Evolutionary conservation across 2,888 invertebrate species (phyloP).

Genomic region (Drosophila neoperkinsi): DNA sequence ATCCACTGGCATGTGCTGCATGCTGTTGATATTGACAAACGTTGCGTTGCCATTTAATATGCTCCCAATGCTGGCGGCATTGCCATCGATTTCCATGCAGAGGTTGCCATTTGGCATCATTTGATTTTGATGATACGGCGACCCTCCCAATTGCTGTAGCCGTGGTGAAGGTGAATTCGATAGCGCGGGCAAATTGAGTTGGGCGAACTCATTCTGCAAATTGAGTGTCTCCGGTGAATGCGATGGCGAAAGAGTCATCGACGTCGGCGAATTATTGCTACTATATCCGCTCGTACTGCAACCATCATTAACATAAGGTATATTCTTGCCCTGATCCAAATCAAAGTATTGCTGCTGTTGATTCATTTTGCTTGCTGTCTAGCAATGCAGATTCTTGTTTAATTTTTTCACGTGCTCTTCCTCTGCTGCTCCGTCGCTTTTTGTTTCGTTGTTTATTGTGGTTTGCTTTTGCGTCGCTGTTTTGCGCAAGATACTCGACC

Average conservation of each 20-base stretch:
- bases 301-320: constrained; percentile 73
- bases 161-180: constrained; percentile 65
- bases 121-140: constrained; percentile 60
- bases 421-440: neutral
- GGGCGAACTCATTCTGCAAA: constrained; percentile 76
- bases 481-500: constrained; percentile 21
- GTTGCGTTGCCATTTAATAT: constrained; percentile 46
- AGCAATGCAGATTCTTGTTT: neutral
- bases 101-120: constrained; percentile 53
- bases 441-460: neutral
- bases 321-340: constrained; percentile 76
- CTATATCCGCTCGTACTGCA: constrained; percentile 82
- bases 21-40: constrained; percentile 40
- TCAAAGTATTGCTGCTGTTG: constrained; percentile 74
- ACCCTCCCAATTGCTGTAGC: constrained; percentile 37
- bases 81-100: constrained; percentile 47
- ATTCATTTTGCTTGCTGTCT: constrained; percentile 40
- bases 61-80: constrained; percentile 28
- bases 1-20: constrained; percentile 63
- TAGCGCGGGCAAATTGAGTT: constrained; percentile 71
- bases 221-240: constrained; percentile 73
- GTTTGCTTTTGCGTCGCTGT: constrained; percentile 39
- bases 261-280: constrained; percentile 62
- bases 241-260: constrained; percentile 70
- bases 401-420: constrained; percentile 22